These are phyloP conservation scores for Clamator glandarius DNA, from an alignment of 2,797 vertebrate genomes.

Conservation along the genomic window DNA sequence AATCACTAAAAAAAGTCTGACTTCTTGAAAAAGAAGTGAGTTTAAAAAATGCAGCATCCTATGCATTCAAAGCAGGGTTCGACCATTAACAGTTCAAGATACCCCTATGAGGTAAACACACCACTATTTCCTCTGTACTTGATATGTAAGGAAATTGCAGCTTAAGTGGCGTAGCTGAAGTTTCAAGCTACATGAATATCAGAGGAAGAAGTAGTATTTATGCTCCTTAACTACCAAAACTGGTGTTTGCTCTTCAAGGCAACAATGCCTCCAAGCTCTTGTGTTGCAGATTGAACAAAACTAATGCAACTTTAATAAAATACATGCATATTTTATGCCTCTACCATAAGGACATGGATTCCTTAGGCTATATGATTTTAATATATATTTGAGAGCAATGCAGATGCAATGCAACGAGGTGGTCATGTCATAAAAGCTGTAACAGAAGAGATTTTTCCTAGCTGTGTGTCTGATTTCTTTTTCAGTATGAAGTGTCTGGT, in stretches of 20 bases:
- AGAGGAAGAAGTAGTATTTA: not conserved
- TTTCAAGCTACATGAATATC: not conserved
- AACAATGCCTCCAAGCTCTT: constrained; percentile 42
- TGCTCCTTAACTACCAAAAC: not conserved
- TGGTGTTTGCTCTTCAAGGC: constrained; percentile 16
- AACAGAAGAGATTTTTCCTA: not conserved
- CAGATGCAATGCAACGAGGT: not conserved
- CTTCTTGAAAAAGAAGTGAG: not conserved
- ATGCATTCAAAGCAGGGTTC: not conserved
- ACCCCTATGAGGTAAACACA: not conserved
- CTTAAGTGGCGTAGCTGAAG: not conserved
- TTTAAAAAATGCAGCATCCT: not conserved
- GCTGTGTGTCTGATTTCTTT: not conserved
- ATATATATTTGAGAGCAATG: not conserved
- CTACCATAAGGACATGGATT: constrained; percentile 3
- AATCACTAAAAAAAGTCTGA: not conserved
- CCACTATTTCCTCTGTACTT: not conserved
- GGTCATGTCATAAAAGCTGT: not conserved
- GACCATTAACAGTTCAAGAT: not conserved
- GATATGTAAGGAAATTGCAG: not conserved
- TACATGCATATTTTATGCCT: constrained; percentile 59
- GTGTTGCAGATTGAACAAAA: constrained; percentile 31
- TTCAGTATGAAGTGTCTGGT: not conserved
- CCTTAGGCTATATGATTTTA: constrained; percentile 41
- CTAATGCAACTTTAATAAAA: constrained; percentile 59